Base-by-base conservation (phyloP, 2,113 vertebrate species). In the Aleadryas rufinucha region DNA sequence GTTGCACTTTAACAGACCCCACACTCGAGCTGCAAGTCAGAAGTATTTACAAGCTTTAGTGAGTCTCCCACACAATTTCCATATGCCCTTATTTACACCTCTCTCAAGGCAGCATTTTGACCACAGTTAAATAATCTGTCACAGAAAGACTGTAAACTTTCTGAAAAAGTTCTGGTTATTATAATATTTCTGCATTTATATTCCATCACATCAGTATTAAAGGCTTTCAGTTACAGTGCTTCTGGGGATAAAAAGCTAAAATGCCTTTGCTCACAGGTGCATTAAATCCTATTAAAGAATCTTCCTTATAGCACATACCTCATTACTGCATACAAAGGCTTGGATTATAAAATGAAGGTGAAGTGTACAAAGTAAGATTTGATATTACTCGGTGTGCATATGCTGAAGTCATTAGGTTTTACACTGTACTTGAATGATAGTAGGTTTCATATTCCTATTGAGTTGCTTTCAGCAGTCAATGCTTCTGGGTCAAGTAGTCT, bases 211-310 rank as follows among this genome's bases (percentile, higher is more conserved):
- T 98, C 97, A 96, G 98, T 98, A 98, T 98, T 98, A 98, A 98
- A 98, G 97, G 95, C 98, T 98, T 98, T 98, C 97, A 95, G 98
- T 98, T 98, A 98, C 98, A 97, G 97, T 98, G 98, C 98, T 98
- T 97, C 98, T 98, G 98, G 98, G 98, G 98, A 98, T 98, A 98
- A 98, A 98, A 97, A 98, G 98, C 97, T 98, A 97, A 98, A 98
- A 98, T 98, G 98, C 98, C 97, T 98, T 98, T 98, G 98, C 98
- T 98, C 98, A 98, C 98, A 98, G 98, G 98, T 98, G 98, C 98
- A 98, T 98, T 98, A 98, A 98, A 98, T 98, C 98, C 98, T 98
- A 98, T 98, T 98, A 98, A 98, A 98, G 98, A 98, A 97, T 98
- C 97, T 98, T 98, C 98, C 98, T 98, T 98, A 98, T 98, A 98